These are phyloP conservation scores for Anastrepha ludens DNA, from an alignment of 1,140 invertebrate species.

Conservation along the genomic window DNA sequence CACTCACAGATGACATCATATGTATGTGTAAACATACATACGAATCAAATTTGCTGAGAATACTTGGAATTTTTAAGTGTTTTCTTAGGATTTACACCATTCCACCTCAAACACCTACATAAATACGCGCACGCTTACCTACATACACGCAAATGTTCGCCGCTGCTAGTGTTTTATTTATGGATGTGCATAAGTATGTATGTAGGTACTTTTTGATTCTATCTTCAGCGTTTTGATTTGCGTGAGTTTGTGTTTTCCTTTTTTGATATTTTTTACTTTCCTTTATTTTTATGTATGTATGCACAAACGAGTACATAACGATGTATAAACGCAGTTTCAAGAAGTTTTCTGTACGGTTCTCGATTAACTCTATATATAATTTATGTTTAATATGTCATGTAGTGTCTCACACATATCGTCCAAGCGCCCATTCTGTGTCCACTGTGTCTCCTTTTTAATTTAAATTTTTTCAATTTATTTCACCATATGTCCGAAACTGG, in stretches of 20 bases:
- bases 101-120: conserved; percentile 20
- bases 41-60: conserved; percentile 33
- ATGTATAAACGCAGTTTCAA: background rate
- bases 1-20: background rate
- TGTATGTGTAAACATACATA: background rate
- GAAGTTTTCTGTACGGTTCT: background rate
- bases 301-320: too few species aligned
- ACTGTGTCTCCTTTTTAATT: too few species aligned
- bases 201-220: background rate
- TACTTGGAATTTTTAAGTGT: conserved; percentile 73
- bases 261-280: background rate
- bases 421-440: too few species aligned
- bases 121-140: background rate
- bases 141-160: conserved; percentile 3
- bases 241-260: background rate
- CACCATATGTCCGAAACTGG: background rate
- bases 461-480: background rate
- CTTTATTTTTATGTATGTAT: background rate
- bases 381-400: too few species aligned
- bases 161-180: too few species aligned
- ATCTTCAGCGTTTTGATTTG: background rate
- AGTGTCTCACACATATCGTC: too few species aligned
- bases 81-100: conserved; percentile 68
- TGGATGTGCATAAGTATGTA: conserved; percentile 8
- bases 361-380: background rate